phyloP scores from a whole-genome alignment of 2,113 vertebrate genomes.

The Platycercus adscitus region DNA sequence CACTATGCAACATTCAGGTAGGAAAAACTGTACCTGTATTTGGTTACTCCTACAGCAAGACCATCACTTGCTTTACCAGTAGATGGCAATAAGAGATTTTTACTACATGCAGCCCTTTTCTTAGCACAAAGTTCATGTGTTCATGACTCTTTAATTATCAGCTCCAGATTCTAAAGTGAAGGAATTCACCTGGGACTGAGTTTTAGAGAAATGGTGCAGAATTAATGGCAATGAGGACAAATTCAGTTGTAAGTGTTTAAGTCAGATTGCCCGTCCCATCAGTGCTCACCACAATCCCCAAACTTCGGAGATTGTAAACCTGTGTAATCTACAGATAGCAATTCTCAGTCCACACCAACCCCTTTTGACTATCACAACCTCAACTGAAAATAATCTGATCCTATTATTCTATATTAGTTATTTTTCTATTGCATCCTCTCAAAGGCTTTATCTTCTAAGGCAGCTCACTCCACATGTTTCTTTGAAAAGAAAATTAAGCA shows the following conservation, averaged over 20 bases:
- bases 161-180: not conserved
- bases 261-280: not conserved
- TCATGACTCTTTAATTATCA: not conserved
- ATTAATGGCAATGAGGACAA: not conserved
- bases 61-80: not conserved
- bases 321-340: not conserved
- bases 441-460: not conserved
- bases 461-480: not conserved
- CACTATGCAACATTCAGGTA: not conserved
- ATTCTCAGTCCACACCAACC: not conserved
- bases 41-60: not conserved
- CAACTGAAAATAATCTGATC: not conserved
- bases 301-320: fast-evolving
- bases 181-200: not conserved
- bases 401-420: not conserved
- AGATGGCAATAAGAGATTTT: slow-evolving; percentile 25
- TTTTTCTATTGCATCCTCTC: not conserved
- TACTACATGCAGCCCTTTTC: not conserved
- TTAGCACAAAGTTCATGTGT: not conserved
- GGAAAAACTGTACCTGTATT: not conserved
- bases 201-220: not conserved
- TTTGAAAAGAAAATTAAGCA: not conserved
- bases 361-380: not conserved
- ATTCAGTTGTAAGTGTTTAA: not conserved
- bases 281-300: not conserved